Conservation (phyloP, 92 coral and sea anemone species). For the Meandrina meandrites region DNA sequence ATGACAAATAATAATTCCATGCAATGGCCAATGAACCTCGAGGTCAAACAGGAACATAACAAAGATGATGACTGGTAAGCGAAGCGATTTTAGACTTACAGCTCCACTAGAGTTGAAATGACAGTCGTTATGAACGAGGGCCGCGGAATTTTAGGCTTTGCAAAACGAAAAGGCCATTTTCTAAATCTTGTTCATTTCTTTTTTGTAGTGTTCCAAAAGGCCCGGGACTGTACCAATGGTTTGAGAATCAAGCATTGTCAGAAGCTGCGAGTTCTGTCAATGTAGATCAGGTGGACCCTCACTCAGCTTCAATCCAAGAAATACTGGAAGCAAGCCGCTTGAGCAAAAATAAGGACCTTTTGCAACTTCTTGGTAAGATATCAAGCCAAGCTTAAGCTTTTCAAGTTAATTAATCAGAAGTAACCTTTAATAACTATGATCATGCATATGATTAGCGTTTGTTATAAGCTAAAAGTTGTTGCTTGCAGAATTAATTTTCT, state of each 20-base stretch:
- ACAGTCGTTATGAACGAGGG: background rate
- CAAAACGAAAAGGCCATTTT: slow-evolving; percentile 16
- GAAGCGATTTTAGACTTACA: slow-evolving; percentile 2
- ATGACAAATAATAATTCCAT: slow-evolving; percentile 34
- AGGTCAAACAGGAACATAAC: slow-evolving; percentile 26
- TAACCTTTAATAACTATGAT: too few relatives aligned
- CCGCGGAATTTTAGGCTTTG: background rate
- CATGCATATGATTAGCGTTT: too few relatives aligned
- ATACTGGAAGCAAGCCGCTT: slow-evolving; percentile 53
- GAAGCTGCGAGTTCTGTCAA: slow-evolving; percentile 43
- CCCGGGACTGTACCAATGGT: slow-evolving; percentile 33
- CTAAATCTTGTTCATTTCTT: slow-evolving; percentile 19
- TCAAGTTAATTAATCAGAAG: too few relatives aligned
- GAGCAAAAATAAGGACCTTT: slow-evolving; percentile 49
- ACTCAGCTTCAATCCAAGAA: slow-evolving; percentile 39
- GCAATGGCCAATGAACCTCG: slow-evolving; percentile 38
- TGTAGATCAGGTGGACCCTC: slow-evolving; percentile 38
- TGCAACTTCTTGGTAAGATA: slow-evolving; percentile 41
- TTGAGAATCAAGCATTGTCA: slow-evolving; percentile 35
- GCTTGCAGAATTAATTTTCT: too few relatives aligned
- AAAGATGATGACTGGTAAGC: slow-evolving; percentile 33
- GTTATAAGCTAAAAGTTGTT: too few relatives aligned
- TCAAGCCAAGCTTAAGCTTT: background rate
- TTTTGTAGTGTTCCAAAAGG: slow-evolving; percentile 29
- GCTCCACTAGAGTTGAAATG: background rate